These are phyloP conservation scores for Monomorium pharaonis DNA, from an alignment of 1,140 invertebrate genomes.

Conservation along the genomic window DNA sequence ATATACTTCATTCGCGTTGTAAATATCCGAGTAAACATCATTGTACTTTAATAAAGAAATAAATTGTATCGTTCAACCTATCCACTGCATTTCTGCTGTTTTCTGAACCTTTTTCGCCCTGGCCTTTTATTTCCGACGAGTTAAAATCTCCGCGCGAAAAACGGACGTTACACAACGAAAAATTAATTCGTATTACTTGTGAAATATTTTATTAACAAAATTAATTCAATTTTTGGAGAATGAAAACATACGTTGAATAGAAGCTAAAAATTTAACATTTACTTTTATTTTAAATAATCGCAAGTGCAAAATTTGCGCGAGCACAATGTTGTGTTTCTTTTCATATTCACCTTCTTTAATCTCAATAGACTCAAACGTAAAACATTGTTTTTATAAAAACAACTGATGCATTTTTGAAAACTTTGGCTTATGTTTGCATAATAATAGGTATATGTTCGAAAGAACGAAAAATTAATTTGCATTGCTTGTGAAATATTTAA, in stretches of 20 bases:
- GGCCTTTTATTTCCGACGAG: too few relatives aligned
- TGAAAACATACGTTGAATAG: not conserved
- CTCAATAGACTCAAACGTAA: constrained; percentile 42
- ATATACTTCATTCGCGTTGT: too few relatives aligned
- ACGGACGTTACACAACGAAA: too few relatives aligned
- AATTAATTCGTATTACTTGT: not conserved
- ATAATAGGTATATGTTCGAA: not conserved
- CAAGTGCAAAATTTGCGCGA: not conserved
- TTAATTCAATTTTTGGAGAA: not conserved
- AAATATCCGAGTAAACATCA: too few relatives aligned
- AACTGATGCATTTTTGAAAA: not conserved
- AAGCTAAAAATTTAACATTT: not conserved
- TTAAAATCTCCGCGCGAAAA: too few relatives aligned
- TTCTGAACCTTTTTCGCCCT: too few relatives aligned
- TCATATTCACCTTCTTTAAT: constrained; percentile 38
- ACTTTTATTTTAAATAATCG: constrained; percentile 15
- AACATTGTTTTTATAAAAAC: constrained; percentile 22
- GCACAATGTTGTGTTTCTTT: constrained; percentile 1
- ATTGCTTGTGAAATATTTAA: not conserved
- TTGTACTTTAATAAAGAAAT: too few relatives aligned
- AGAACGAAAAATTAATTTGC: not conserved
- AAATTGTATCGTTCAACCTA: too few relatives aligned
- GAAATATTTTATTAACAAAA: constrained; percentile 6
- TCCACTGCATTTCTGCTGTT: too few relatives aligned
- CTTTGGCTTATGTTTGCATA: not conserved